These are phyloP conservation scores for Antheraea mylitta DNA, from an alignment of 1,140 invertebrate species.

Conservation along the genomic window DNA sequence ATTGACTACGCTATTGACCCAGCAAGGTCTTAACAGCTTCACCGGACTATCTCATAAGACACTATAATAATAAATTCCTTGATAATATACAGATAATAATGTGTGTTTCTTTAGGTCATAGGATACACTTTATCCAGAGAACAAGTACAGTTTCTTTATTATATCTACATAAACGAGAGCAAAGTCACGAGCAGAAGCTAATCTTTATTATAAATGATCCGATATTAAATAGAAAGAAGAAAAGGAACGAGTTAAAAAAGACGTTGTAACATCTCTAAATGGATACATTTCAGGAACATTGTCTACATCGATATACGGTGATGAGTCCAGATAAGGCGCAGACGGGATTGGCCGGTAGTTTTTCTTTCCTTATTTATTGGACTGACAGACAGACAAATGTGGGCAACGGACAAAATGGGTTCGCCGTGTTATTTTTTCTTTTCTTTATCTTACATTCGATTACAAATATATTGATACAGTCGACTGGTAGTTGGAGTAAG, in stretches of 20 bases:
- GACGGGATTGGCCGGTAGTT: slow-evolving; percentile 51
- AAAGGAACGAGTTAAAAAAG: neutral
- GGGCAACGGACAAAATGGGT: slow-evolving; percentile 47
- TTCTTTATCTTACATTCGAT: slow-evolving; percentile 45
- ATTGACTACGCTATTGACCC: too few relatives aligned
- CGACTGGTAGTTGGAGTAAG: neutral
- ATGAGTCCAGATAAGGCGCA: slow-evolving; percentile 64
- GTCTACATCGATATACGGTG: slow-evolving; percentile 53
- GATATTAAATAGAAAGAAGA: too few relatives aligned
- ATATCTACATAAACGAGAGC: too few relatives aligned
- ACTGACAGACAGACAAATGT: slow-evolving; percentile 66
- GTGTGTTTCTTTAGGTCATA: too few relatives aligned
- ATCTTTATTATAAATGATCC: too few relatives aligned
- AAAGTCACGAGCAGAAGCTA: too few relatives aligned
- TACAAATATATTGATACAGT: slow-evolving; percentile 32
- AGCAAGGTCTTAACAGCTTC: too few relatives aligned
- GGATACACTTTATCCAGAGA: too few relatives aligned
- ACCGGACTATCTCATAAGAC: too few relatives aligned
- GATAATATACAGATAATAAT: too few relatives aligned
- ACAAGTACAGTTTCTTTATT: too few relatives aligned
- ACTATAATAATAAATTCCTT: too few relatives aligned
- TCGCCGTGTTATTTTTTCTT: slow-evolving; percentile 47
- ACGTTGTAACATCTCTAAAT: slow-evolving; percentile 36
- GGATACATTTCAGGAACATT: slow-evolving; percentile 22
- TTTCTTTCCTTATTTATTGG: slow-evolving; percentile 69